Base-by-base conservation (phyloP, 1,140 invertebrate species). In the Trichonephila clavata region DNA sequence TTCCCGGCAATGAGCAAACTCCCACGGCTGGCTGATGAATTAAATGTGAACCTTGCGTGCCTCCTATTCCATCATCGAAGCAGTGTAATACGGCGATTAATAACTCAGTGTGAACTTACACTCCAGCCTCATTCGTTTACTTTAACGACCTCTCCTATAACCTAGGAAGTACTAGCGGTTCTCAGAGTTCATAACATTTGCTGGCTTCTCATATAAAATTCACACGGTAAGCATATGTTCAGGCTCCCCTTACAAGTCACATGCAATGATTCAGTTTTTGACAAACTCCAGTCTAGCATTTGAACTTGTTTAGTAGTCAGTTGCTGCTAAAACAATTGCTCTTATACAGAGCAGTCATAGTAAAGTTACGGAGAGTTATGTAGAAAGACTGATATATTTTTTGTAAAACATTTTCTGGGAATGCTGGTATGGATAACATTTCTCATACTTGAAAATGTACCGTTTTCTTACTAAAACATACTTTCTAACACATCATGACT, bases 1-100 rank as follows among this genome's bases (percentile, higher is more conserved):
- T 77, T 77, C 14, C 71, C 39, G 32, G 32, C 27, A 27, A 68
- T 68, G 65, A 27, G n/a, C 65, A n/a, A 24, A 24, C 68, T 77
- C 68, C 27, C 18, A 27, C 16, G 71, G 27, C 18, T 39, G 71
- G 71, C 71, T 77, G 32, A 77, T 77, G 71, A 77, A 77, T 77
- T 77, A 77, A 77, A 77, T 77, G 24, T 77, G 71, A 77, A 77
- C 27, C 18, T 77, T 18, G 27, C 71, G 71, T 77, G 71, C 71
- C 4, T 32, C 27, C 32, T 27, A 20, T 24, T 77, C 71, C 27
- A 77, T 77, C 71, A 77, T 77, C 71, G 71, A 77, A 77, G 71
- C 27, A 39, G 71, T 27, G 71, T 77, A 77, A 77, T 77, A 77
- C 6, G 71, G 32, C 71, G 27, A 77, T 77, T 77, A 77, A 77